Percentiles rank a stretch among this genome's conserved stretches.
Evolutionary conservation across 2,888 invertebrate species (phyloP).

Genomic region (Prenolepis imparis): DNA sequence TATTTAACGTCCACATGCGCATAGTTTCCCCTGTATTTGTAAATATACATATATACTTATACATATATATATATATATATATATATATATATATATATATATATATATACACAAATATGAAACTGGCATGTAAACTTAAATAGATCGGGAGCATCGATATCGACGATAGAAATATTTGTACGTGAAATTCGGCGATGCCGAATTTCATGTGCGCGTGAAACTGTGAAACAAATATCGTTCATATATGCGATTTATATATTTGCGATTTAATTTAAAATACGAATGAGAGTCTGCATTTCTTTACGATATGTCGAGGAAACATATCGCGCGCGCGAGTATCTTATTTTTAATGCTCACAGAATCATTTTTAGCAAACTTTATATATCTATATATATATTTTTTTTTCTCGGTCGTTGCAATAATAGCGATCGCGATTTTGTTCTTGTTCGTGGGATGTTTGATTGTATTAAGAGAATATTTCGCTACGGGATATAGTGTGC

Average conservation of each 20-base stretch:
- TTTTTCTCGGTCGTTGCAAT: constrained; percentile 40
- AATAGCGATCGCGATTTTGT: constrained; percentile 9
- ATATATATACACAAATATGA: constrained; percentile 19
- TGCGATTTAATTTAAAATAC: constrained; percentile 52
- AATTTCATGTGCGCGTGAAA: constrained; percentile 16
- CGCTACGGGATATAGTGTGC: constrained; percentile 59
- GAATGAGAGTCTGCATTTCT: constrained; percentile 78
- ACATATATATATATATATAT: constrained; percentile 23
- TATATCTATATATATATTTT: background rate
- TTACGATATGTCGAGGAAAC: constrained; percentile 67
- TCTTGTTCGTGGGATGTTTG: constrained; percentile 45
- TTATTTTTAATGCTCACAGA: constrained; percentile 64
- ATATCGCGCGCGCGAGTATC: constrained; percentile 65
- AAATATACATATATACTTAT: constrained; percentile 22
- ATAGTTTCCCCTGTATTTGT: constrained; percentile 30
- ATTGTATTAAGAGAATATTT: constrained; percentile 44
- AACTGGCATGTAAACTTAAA: constrained; percentile 26
- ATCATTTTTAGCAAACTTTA: constrained; percentile 56
- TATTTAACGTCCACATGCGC: background rate
- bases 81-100: constrained; percentile 24
- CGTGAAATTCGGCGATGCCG: constrained; percentile 8
- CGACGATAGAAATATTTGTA: constrained; percentile 36
- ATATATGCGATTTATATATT: constrained; percentile 36
- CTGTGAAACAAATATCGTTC: constrained; percentile 33
- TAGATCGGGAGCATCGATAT: constrained; percentile 13